Conservation (phyloP, 2,113 vertebrate genomes). For the Danio rerio region GRCz12tu NC_133188.1:45719001-45719500, state of each 20-base stretch:
- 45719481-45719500: slow-evolving; percentile 74
- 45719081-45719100: no score
- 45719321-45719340: neutral
- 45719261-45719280: neutral
- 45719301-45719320: no score
- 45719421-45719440: slow-evolving; percentile 8
- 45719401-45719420: neutral
- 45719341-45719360: neutral
- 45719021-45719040: no score
- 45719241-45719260: neutral
- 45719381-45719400: slow-evolving; percentile 9
- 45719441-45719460: slow-evolving; percentile 42
- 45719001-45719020: no score
- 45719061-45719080: no score
- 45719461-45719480: slow-evolving; percentile 63
- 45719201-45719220: no score
- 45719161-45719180: no score
- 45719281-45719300: neutral
- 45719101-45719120: no score
- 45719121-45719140: no score
- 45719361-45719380: neutral
- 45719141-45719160: no score
- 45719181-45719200: no score
- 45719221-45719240: neutral
- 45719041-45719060: no score